Evolutionary conservation across 2,113 vertebrate genomes (phyloP), one percentile per base, ranked within the genome.

Genomic region (Daubentonia madagascariensis): DNA sequence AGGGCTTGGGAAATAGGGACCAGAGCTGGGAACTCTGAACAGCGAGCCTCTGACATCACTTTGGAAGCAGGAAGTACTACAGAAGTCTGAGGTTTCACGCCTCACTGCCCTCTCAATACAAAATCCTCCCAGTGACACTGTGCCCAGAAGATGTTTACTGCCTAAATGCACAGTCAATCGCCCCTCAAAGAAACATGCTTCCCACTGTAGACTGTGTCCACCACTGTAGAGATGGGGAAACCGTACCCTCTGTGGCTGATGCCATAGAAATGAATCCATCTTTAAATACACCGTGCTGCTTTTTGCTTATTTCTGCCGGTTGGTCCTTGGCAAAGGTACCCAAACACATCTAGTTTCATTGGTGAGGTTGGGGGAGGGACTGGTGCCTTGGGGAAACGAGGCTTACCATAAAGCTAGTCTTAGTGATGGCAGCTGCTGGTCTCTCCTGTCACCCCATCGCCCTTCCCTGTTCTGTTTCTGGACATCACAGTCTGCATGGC

Each of bases 11-110:
- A 94, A 65, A 65, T 16, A 20, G 65, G 57, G 68, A 68, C 76
- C 61, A 54, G 84, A 78, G 50, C 89, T 13, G 14, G 85, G 80
- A 57, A 35, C 20, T 68, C 76, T 28, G 35, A 76, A 61, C 94
- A 86, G 85, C 81, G 67, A 67, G 20, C 48, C 67, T 67, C 94
- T 76, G 76, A 89, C 14, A 30, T 89, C 88, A 73, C 81, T 92
- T 79, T 76, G 67, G 93, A 43, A 89, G 81, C 89, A 91, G 65
- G 80, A 94, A 96, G 95, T 83, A 61, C 88, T n/a, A n/a, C 65
- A 93, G 78, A 54, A 95, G 76, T 30, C 93, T 97, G 92, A 96
- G 91, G 97, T 98, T 96, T 97, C 97, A 96, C 0, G 9, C 95
- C 96, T 96, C 78, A 78, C 85, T 96, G 91, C 89, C 87, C 40